Base-by-base conservation (phyloP, 2,888 invertebrate species). In the Thyatira batis region DNA sequence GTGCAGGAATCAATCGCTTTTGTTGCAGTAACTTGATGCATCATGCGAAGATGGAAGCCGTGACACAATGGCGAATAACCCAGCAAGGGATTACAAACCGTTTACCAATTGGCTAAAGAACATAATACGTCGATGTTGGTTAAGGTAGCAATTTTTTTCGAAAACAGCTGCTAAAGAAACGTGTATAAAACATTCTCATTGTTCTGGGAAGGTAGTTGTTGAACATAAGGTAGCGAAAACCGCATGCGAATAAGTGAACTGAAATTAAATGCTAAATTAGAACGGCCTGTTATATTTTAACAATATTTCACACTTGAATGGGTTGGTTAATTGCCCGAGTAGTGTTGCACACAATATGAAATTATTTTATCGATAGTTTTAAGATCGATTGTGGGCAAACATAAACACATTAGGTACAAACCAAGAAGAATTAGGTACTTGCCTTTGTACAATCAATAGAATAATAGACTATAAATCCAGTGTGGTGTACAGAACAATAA, bases 1-100 rank as follows among this genome's bases (percentile, higher is more conserved):
- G 84, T 80, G 82, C 76, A 73, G 80, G 82, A 87, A 86, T 88
- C 89, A 89, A 88, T 89, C 84, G 85, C 84, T 84, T 89, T 89
- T 87, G 90, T 87, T 89, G 88, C 87, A 87, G 77, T 81, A 80
- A 81, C 79, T 80, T 79, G 80, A 84, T 83, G 85, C 84, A 80
- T 76, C 76, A 78, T 66, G 60, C 60, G 65, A 67, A 75, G 69
- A 71, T 62, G 61, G 68, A 61, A 58, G 51, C 54, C 55, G 53
- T 61, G 57, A 62, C 59, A 57, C 57, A 54, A 61, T 54, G 62
- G 58, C 52, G 46, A 33, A 49, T 27, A n/a, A 17, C 21, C 44
- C 44, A 54, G 33, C 25, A 61, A 45, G 27, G 55, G 49, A 65
- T 53, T 64, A 53, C 58, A 30, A 39, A 54, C 52, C 57, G 49